Percentiles rank a stretch among this genome's conserved stretches.
Evolutionary conservation across 2,113 vertebrate species (phyloP).

Genomic region (Ancistrus triradiatus): DNA sequence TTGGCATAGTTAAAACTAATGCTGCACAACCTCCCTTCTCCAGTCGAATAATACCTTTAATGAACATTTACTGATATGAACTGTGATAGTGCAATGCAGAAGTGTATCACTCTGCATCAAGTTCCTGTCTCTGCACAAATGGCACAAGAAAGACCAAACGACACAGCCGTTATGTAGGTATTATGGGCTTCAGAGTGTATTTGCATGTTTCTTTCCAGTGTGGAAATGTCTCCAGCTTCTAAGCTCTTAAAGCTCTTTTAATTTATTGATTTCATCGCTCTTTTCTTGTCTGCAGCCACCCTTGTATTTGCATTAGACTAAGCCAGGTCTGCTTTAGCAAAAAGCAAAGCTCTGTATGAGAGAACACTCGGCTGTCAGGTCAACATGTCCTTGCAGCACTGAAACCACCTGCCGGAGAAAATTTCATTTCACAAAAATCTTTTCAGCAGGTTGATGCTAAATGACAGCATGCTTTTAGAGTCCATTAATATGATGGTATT

Average conservation of each 20-base stretch:
- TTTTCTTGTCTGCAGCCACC: slow-evolving; percentile 47
- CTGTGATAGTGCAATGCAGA: slow-evolving; percentile 70
- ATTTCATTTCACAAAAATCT: slow-evolving; percentile 1
- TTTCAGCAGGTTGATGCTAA: neutral
- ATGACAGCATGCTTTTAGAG: too few species aligned
- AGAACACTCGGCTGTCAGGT: slow-evolving; percentile 16
- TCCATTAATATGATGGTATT: too few species aligned
- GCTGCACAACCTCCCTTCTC: slow-evolving; percentile 75
- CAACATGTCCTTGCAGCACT: neutral
- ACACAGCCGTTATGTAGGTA: slow-evolving; percentile 22
- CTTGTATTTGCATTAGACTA: slow-evolving; percentile 42
- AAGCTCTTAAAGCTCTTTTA: slow-evolving; percentile 54
- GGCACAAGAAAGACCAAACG: slow-evolving; percentile 44
- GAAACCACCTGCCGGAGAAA: slow-evolving; percentile 5
- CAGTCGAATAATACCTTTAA: slow-evolving; percentile 74
- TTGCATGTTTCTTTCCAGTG: slow-evolving; percentile 59
- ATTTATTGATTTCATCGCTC: slow-evolving; percentile 60
- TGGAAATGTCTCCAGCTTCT: slow-evolving; percentile 44
- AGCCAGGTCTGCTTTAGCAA: slow-evolving; percentile 45
- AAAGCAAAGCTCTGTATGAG: slow-evolving; percentile 38
- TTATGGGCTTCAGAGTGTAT: slow-evolving; percentile 52
- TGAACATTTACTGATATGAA: slow-evolving; percentile 78
- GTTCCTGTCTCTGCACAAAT: slow-evolving; percentile 53
- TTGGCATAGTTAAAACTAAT: slow-evolving; percentile 82
- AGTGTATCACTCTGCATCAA: slow-evolving; percentile 54